Conservation (phyloP, 2,888 invertebrate genomes). For the Mamestra brassicae region DNA sequence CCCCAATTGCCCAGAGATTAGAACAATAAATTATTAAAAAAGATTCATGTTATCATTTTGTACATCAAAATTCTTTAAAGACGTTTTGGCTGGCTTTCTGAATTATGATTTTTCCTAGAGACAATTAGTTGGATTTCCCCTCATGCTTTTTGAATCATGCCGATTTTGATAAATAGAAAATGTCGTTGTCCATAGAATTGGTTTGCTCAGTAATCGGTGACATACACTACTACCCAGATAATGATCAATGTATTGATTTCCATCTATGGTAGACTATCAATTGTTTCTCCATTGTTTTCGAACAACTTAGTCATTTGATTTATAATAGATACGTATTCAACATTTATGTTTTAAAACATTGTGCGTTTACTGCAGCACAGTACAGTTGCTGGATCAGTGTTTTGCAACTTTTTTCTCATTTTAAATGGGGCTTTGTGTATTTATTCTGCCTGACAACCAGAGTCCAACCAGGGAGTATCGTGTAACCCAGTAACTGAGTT, state of each 20-base stretch:
- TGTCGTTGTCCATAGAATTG: slow-evolving; percentile 1
- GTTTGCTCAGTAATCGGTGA: slow-evolving; percentile 27
- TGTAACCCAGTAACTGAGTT: not conserved
- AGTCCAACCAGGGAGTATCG: not conserved
- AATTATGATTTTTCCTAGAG: not conserved
- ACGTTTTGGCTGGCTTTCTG: too few species aligned
- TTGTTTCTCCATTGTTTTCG: slow-evolving; percentile 23
- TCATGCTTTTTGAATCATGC: not conserved
- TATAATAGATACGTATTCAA: not conserved
- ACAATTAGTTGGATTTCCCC: not conserved
- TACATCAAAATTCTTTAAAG: not conserved
- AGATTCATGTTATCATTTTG: not conserved
- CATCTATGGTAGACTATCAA: slow-evolving; percentile 25
- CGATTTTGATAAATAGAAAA: not conserved
- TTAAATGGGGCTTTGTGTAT: too few species aligned
- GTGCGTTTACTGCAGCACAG: not conserved
- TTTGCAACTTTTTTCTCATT: not conserved
- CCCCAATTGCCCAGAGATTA: too few species aligned
- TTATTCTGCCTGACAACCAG: not conserved
- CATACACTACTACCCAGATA: slow-evolving; percentile 24
- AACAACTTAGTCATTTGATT: slow-evolving; percentile 3
- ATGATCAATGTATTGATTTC: slow-evolving; percentile 27
- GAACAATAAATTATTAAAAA: too few species aligned
- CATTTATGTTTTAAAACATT: not conserved
- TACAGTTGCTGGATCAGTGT: not conserved